A percentile compares a stretch with the other conserved stretches of the same genome.
Evolutionary conservation across 2,797 vertebrate genomes (phyloP).

Genomic region (Eidolon dupreanum): DNA sequence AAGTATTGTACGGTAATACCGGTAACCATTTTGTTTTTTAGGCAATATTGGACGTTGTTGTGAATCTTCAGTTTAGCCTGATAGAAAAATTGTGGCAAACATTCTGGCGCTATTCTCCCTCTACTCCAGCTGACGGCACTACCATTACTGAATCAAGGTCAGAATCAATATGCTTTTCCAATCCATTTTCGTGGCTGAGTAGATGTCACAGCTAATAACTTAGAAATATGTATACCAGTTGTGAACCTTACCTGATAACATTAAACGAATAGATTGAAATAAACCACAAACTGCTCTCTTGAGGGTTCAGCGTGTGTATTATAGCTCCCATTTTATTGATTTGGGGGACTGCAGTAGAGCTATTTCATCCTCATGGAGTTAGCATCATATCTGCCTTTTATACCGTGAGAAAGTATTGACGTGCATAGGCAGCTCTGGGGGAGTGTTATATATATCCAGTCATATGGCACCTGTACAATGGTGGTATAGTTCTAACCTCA

Average conservation of each 20-base stretch:
- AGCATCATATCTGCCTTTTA: constrained; percentile 57
- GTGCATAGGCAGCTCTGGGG: constrained; percentile 58
- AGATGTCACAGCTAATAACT: constrained; percentile 56
- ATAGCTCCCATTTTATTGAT: constrained; percentile 51
- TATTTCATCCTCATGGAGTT: constrained; percentile 62
- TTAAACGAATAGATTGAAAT: constrained; percentile 69
- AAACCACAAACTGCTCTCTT: constrained; percentile 58
- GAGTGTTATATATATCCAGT: constrained; percentile 54
- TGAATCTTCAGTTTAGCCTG: constrained; percentile 91
- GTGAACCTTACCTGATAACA: constrained; percentile 64
- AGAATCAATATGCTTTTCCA: constrained; percentile 63
- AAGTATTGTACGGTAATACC: background rate
- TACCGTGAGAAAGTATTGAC: constrained; percentile 54
- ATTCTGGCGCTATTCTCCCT: constrained; percentile 91
- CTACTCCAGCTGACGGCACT: constrained; percentile 87
- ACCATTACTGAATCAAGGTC: constrained; percentile 88
- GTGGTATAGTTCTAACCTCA: constrained; percentile 78
- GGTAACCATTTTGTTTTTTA: constrained; percentile 72
- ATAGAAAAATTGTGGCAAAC: constrained; percentile 92
- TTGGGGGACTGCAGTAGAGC: constrained; percentile 44
- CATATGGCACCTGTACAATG: constrained; percentile 55
- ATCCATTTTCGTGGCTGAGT: constrained; percentile 46
- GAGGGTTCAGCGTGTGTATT: constrained; percentile 35
- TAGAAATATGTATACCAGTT: constrained; percentile 67
- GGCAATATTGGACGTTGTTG: constrained; percentile 91